phyloP scores from a whole-genome alignment of 2,797 vertebrate species.

The Notamacropus eugenii region DNA sequence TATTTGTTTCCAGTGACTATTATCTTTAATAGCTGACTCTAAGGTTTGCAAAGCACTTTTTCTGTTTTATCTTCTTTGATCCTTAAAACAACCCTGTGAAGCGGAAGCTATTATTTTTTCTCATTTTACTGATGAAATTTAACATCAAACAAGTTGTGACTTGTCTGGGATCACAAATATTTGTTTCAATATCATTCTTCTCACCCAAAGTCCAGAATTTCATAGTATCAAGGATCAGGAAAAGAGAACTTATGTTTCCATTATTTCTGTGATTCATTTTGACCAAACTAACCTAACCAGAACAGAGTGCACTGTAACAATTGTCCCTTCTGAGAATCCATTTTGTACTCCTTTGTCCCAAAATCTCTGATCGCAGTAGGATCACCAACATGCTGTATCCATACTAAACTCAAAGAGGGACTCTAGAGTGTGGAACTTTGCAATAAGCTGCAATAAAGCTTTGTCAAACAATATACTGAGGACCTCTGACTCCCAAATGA shows the following conservation, averaged over 20 bases:
- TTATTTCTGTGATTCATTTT: not conserved
- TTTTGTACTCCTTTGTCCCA: constrained; percentile 58
- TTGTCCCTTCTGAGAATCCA: not conserved
- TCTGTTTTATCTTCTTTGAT: not conserved
- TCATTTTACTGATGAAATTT: not conserved
- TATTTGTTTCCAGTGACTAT: not conserved
- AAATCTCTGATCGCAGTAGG: not conserved
- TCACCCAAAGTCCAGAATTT: not conserved
- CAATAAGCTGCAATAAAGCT: constrained; percentile 43
- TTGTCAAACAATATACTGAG: constrained; percentile 49
- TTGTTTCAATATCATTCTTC: not conserved
- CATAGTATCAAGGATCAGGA: not conserved
- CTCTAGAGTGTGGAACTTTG: not conserved
- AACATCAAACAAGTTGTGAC: not conserved
- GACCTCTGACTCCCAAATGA: constrained; percentile 60
- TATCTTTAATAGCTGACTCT: not conserved
- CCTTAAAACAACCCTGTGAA: not conserved
- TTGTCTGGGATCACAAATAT: not conserved
- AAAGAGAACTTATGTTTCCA: not conserved
- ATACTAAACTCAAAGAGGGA: not conserved
- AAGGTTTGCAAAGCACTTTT: not conserved
- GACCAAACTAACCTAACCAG: not conserved
- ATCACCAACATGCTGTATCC: not conserved
- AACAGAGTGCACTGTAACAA: not conserved
- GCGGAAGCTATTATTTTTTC: not conserved